Percentiles rank a stretch among this genome's conserved stretches.
phyloP scores from a whole-genome alignment of 2,888 invertebrate genomes.

The Trypoxylon attenuatum region DNA sequence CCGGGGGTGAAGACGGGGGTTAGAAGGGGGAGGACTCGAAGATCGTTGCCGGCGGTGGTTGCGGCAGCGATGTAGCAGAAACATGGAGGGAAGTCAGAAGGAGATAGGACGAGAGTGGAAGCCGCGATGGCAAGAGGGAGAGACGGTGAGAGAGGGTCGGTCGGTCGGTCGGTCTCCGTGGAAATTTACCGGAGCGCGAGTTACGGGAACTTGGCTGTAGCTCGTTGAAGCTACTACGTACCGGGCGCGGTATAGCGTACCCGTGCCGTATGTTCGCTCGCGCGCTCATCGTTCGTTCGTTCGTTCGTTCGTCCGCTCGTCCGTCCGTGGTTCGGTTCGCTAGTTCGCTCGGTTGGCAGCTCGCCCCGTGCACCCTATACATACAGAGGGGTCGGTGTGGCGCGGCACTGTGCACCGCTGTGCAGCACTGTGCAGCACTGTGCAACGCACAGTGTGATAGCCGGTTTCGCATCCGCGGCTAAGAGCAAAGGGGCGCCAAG shows the following conservation, averaged over 20 bases:
- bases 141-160: not conserved
- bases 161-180: conserved; percentile 45
- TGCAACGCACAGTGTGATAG: conserved; percentile 19
- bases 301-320: conserved; percentile 22
- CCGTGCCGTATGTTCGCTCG: conserved; percentile 25
- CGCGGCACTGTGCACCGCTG: no score
- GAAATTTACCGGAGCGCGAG: conserved; percentile 71
- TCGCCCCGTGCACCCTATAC: conserved; percentile 20
- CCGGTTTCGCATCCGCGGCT: conserved; percentile 62
- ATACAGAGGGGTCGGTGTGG: no score
- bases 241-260: conserved; percentile 5
- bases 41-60: conserved; percentile 19
- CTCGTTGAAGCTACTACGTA: conserved; percentile 52
- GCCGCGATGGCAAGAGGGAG: conserved; percentile 1
- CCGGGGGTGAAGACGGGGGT: not conserved
- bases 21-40: conserved; percentile 6
- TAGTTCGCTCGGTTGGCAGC: conserved; percentile 18
- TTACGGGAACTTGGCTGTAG: conserved; percentile 67
- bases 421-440: no score
- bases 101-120: conserved; percentile 3
- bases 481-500: conserved; percentile 68
- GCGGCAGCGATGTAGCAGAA: conserved; percentile 22
- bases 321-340: conserved; percentile 22
- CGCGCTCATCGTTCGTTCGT: conserved; percentile 22
- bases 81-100: not conserved